Conservation (phyloP, 2,113 vertebrate genomes). For the rabbit (Oryctolagus cuniculus) region mOryCun1.1 NC_091434.1:98727501-98728000, state of each 20-base stretch:
- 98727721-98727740: neutral
- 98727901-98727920: constrained; percentile 85
- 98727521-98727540: neutral
- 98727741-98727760: neutral
- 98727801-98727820: constrained; percentile 41
- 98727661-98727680: neutral
- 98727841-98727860: constrained; percentile 46
- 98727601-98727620: neutral
- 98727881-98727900: constrained; percentile 84
- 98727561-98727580: neutral
- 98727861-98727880: constrained; percentile 76
- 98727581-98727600: neutral
- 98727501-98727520: neutral
- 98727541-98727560: neutral
- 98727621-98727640: neutral
- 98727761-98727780: neutral
- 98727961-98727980: constrained; percentile 82
- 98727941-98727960: constrained; percentile 85
- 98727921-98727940: constrained; percentile 82
- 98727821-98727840: constrained; percentile 64
- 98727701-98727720: neutral
- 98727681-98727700: constrained; percentile 7
- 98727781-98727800: neutral
- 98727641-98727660: neutral
- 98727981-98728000: constrained; percentile 85